Conservation (phyloP, 2,797 vertebrate species). For the Acanthopagrus latus region DNA sequence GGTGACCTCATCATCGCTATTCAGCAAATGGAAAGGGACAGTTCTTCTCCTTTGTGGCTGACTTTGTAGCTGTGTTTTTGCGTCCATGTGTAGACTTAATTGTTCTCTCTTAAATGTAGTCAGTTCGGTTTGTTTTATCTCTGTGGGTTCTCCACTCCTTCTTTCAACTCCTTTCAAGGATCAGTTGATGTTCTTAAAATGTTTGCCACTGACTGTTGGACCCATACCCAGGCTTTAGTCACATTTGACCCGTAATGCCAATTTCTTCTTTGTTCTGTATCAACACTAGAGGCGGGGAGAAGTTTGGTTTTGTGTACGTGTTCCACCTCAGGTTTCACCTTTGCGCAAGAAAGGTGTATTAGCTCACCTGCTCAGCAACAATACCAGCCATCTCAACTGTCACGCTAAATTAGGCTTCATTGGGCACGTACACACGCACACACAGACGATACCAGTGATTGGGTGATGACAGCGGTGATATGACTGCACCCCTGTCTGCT, state of each 20-base stretch:
- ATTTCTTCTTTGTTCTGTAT: not conserved
- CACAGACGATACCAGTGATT: conserved; percentile 65
- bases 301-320: conserved; percentile 70
- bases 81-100: too few relatives aligned
- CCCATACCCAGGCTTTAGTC: conserved; percentile 31
- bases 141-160: too few relatives aligned
- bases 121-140: too few relatives aligned
- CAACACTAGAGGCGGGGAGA: not conserved
- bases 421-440: conserved; percentile 45
- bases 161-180: too few relatives aligned
- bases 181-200: not conserved
- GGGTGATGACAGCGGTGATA: conserved; percentile 83
- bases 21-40: too few relatives aligned
- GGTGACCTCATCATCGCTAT: too few relatives aligned
- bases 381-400: conserved; percentile 71
- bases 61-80: too few relatives aligned
- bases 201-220: not conserved
- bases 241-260: conserved; percentile 1
- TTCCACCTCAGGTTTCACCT: conserved; percentile 55
- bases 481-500: conserved; percentile 77
- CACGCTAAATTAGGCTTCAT: conserved; percentile 83
- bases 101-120: too few relatives aligned
- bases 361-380: conserved; percentile 86
- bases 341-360: conserved; percentile 69
- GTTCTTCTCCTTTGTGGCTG: too few relatives aligned